phyloP scores from a whole-genome alignment of 2,797 vertebrate species.

The Sciurus vulgaris region DNA sequence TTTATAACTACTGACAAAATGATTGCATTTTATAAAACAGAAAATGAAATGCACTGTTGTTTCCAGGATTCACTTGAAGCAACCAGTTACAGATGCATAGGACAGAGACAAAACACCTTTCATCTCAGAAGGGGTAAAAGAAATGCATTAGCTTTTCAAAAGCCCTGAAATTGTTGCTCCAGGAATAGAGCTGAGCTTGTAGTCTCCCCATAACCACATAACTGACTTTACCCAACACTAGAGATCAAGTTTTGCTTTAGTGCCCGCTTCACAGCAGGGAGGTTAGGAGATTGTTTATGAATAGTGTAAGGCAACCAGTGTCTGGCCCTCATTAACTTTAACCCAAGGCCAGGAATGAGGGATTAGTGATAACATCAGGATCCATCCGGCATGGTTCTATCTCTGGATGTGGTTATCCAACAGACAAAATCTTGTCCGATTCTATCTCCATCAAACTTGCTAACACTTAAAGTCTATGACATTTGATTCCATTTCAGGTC shows the following conservation, averaged over 20 bases:
- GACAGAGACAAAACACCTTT: not conserved
- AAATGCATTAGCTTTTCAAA: slow-evolving; percentile 37
- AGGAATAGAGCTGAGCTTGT: slow-evolving; percentile 57
- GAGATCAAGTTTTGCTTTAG: not conserved
- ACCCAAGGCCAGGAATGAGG: slow-evolving; percentile 44
- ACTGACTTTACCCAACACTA: slow-evolving; percentile 35
- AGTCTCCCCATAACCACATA: slow-evolving; percentile 52
- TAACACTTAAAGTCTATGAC: not conserved
- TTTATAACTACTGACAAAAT: not conserved
- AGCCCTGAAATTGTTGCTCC: not conserved
- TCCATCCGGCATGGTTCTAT: not conserved
- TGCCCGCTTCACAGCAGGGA: not conserved
- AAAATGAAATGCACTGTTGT: not conserved
- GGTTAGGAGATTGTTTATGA: not conserved
- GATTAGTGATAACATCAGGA: not conserved
- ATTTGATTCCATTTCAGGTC: slow-evolving; percentile 1
- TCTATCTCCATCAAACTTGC: not conserved
- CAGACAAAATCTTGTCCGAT: not conserved
- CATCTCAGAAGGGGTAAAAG: not conserved
- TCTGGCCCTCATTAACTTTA: not conserved
- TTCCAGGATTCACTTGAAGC: not conserved
- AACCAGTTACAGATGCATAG: not conserved
- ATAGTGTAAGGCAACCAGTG: not conserved
- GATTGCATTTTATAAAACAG: not conserved
- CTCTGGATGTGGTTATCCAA: not conserved